Conservation (phyloP, 2,888 invertebrate genomes). For the Gerris lacustris region DNA sequence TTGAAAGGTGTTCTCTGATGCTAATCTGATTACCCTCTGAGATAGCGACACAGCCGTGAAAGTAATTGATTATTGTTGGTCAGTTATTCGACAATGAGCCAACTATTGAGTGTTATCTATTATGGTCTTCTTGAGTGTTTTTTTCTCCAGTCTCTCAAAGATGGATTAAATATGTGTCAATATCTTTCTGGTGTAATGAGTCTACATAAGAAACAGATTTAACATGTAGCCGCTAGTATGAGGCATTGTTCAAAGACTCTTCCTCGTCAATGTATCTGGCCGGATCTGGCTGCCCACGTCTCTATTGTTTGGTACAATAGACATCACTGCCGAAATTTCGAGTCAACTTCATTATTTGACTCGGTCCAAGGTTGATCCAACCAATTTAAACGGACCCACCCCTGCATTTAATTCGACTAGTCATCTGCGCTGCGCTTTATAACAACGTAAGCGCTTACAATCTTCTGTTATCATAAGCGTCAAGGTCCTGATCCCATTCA, state of each 20-base stretch:
- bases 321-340: neutral
- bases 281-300: neutral
- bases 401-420: slow-evolving; percentile 1
- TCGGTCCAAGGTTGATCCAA: neutral
- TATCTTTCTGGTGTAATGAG: too few relatives aligned
- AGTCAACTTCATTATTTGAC: neutral
- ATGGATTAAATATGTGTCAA: too few relatives aligned
- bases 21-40: too few relatives aligned
- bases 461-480: neutral
- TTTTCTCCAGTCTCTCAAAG: too few relatives aligned
- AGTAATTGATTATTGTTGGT: too few relatives aligned
- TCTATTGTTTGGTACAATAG: neutral
- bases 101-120: too few relatives aligned
- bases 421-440: neutral
- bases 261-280: neutral
- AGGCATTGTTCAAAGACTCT: neutral
- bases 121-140: too few relatives aligned
- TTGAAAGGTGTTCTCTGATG: too few relatives aligned
- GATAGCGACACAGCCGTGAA: too few relatives aligned
- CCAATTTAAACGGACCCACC: neutral
- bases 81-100: too few relatives aligned
- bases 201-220: too few relatives aligned
- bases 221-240: neutral
- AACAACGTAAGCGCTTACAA: neutral
- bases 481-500: neutral